A percentile compares a stretch with the other conserved stretches of the same genome.
Evolutionary conservation across 1,140 invertebrate species (phyloP).

Genomic region (Idris sp.): DNA sequence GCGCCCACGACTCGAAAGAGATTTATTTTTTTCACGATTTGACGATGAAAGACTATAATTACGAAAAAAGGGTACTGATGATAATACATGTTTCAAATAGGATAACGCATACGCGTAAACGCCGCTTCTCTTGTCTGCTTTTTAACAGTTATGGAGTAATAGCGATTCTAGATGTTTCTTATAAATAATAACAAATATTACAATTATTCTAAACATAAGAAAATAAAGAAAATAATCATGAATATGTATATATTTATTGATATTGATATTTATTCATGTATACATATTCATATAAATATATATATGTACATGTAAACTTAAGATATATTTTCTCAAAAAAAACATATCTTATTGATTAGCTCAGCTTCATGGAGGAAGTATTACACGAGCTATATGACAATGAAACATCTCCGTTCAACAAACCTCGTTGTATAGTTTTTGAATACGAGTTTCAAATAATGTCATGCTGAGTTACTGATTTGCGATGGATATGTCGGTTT

Average conservation of each 20-base stretch:
- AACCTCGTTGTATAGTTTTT: constrained; percentile 44
- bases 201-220: constrained; percentile 30
- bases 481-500: constrained; percentile 39
- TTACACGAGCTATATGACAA: constrained; percentile 42
- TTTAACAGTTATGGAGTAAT: constrained; percentile 56
- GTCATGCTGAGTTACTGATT: constrained; percentile 26
- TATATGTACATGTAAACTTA: constrained; percentile 25
- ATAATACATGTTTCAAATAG: constrained; percentile 62
- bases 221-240: constrained; percentile 25
- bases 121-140: constrained; percentile 64
- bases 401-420: constrained; percentile 34
- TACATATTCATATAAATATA: constrained; percentile 35
- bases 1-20: constrained; percentile 44
- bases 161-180: constrained; percentile 64
- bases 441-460: constrained; percentile 16
- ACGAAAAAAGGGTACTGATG: constrained; percentile 44
- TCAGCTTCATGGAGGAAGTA: constrained; percentile 67
- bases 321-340: constrained; percentile 75
- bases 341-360: constrained; percentile 73
- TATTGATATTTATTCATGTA: constrained; percentile 58
- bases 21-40: constrained; percentile 69
- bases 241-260: no score
- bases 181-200: constrained; percentile 59
- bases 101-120: constrained; percentile 52
- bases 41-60: constrained; percentile 42